Percentiles rank a stretch among this genome's conserved stretches.
These are phyloP conservation scores for Emydocephalus ijimae DNA, from an alignment of 2,113 vertebrate genomes.

Conservation along the genomic window DNA sequence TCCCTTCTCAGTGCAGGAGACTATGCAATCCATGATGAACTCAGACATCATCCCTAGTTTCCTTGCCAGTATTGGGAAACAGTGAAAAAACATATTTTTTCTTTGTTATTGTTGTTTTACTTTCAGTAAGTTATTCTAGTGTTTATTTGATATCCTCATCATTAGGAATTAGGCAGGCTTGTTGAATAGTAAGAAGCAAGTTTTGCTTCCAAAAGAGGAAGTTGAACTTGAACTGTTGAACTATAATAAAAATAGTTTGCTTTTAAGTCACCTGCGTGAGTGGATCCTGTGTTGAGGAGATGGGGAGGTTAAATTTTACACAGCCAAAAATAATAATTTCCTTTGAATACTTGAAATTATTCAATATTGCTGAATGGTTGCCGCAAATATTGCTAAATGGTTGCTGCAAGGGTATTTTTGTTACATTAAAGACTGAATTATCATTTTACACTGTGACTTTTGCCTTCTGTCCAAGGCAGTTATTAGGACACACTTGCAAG, in stretches of 20 bases:
- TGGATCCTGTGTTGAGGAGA: neutral
- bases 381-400: slow-evolving; percentile 20
- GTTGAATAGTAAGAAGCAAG: slow-evolving; percentile 33
- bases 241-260: slow-evolving; percentile 18
- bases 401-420: slow-evolving; percentile 33
- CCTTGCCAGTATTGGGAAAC: slow-evolving; percentile 33
- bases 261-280: neutral
- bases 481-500: slow-evolving; percentile 43
- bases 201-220: slow-evolving; percentile 43
- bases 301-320: slow-evolving; percentile 4
- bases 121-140: slow-evolving; percentile 59
- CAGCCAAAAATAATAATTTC: slow-evolving; percentile 31
- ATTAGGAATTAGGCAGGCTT: slow-evolving; percentile 31
- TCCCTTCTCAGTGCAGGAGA: slow-evolving; percentile 25
- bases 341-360: slow-evolving; percentile 59
- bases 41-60: slow-evolving; percentile 9
- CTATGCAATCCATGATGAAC: slow-evolving; percentile 50
- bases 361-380: slow-evolving; percentile 28
- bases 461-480: slow-evolving; percentile 51
- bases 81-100: neutral
- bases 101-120: neutral
- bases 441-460: slow-evolving; percentile 70
- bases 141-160: slow-evolving; percentile 30
- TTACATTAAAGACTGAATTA: neutral
- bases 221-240: neutral